Conservation (phyloP, 2,113 vertebrate genomes). For the Anoplopoma fimbria region DNA sequence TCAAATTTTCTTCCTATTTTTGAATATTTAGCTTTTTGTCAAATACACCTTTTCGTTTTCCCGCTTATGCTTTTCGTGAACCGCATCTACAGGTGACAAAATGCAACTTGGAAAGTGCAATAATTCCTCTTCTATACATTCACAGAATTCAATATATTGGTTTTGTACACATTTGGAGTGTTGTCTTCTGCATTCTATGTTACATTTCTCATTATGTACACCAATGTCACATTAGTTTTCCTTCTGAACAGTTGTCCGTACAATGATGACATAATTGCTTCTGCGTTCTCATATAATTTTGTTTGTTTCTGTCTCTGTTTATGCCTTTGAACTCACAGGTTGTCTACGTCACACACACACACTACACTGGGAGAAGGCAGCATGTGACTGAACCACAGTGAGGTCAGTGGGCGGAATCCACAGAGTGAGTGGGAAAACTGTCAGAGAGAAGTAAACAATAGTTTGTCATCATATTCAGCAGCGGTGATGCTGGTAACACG, state of each 20-base stretch:
- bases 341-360: constrained; percentile 2
- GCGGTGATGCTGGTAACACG: neutral
- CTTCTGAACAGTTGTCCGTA: neutral
- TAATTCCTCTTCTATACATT: neutral
- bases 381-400: constrained; percentile 11
- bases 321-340: constrained; percentile 32
- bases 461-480: neutral
- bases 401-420: constrained; percentile 34
- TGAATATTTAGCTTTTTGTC: neutral
- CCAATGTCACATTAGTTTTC: neutral
- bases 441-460: constrained; percentile 21
- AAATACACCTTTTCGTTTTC: neutral
- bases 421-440: neutral
- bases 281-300: neutral
- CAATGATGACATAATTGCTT: neutral
- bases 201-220: neutral
- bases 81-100: neutral
- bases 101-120: neutral
- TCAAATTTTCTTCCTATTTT: neutral
- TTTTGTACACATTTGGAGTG: neutral
- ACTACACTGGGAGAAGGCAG: neutral
- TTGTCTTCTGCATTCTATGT: neutral
- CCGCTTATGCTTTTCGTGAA: neutral
- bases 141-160: neutral
- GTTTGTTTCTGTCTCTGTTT: neutral